Conservation (phyloP, 2,888 invertebrate genomes). For the Ischnus inquisitorius region DNA sequence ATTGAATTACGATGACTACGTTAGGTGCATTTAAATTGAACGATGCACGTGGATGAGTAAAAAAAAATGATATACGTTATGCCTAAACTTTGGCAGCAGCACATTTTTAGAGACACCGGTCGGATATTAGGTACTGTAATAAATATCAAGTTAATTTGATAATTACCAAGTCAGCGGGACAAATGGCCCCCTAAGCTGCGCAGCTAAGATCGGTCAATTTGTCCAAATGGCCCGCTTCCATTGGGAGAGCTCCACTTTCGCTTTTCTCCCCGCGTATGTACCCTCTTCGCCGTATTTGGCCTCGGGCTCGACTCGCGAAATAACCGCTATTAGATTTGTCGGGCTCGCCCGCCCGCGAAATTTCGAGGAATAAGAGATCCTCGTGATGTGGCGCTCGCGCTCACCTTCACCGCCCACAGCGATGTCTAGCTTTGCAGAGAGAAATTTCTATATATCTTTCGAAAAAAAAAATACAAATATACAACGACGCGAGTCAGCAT, state of each 20-base stretch:
- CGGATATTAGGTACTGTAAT: constrained; percentile 61
- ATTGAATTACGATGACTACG: constrained; percentile 55
- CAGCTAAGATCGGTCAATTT: constrained; percentile 69
- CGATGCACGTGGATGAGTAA: constrained; percentile 17
- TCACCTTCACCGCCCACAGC: constrained; percentile 35
- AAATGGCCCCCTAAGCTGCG: constrained; percentile 59
- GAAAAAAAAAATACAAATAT: constrained; percentile 1
- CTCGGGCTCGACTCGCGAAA: constrained; percentile 55
- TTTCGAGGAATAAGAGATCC: constrained; percentile 62
- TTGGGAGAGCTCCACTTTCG: constrained; percentile 21
- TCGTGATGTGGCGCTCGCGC: constrained; percentile 48
- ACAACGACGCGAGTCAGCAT: not conserved
- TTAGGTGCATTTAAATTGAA: constrained; percentile 35
- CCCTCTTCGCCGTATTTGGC: constrained; percentile 39
- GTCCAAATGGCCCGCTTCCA: constrained; percentile 64
- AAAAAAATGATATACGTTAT: constrained; percentile 56
- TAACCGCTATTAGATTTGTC: constrained; percentile 69
- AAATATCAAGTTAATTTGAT: constrained; percentile 70
- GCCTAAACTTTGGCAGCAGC: not conserved
- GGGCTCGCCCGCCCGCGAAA: constrained; percentile 50
- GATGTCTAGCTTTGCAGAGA: constrained; percentile 20
- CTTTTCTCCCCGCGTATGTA: constrained; percentile 23
- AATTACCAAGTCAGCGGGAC: constrained; percentile 63
- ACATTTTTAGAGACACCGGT: constrained; percentile 44
- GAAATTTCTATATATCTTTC: not conserved